These are phyloP conservation scores for Diploptera punctata DNA, from an alignment of 2,888 invertebrate genomes.

Conservation along the genomic window DNA sequence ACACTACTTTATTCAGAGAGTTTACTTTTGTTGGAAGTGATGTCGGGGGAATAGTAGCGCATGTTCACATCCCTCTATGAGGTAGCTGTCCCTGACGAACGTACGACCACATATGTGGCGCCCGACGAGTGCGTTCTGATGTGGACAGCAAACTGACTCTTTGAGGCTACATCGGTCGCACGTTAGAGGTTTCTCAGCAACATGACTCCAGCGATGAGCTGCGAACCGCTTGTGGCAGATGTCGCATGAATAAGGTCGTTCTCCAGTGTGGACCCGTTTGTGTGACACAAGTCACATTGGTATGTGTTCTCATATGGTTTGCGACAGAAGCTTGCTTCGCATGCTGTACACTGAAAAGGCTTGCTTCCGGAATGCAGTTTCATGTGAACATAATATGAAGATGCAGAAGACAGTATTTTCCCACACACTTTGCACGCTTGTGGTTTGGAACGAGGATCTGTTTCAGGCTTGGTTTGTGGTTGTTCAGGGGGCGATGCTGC, in stretches of 20 bases:
- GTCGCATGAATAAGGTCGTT: conserved; percentile 79
- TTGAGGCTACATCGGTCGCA: conserved; percentile 77
- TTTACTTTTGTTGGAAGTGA: not conserved
- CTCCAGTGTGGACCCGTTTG: conserved; percentile 81
- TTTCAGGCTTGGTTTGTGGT: conserved; percentile 14
- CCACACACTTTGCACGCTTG: conserved; percentile 82
- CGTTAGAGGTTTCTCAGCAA: conserved; percentile 74
- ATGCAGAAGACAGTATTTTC: conserved; percentile 76
- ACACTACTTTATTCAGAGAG: conserved; percentile 21
- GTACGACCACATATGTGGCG: conserved; percentile 73
- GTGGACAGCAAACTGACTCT: conserved; percentile 77
- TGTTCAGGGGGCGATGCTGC: conserved; percentile 9
- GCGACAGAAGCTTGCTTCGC: conserved; percentile 80
- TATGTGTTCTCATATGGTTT: conserved; percentile 80
- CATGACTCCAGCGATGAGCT: conserved; percentile 81
- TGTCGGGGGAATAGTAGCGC: conserved; percentile 18
- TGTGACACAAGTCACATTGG: conserved; percentile 78
- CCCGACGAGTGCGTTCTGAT: conserved; percentile 75
- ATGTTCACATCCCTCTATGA: conserved; percentile 57
- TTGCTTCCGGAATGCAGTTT: conserved; percentile 82
- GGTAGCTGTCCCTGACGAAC: conserved; percentile 78
- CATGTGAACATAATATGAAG: conserved; percentile 84
- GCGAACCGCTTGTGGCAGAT: conserved; percentile 82
- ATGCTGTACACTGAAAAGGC: conserved; percentile 78
- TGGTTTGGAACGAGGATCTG: conserved; percentile 57